Base-by-base conservation (phyloP, 1,140 invertebrate genomes). In the Drosophila triauraria region DNA sequence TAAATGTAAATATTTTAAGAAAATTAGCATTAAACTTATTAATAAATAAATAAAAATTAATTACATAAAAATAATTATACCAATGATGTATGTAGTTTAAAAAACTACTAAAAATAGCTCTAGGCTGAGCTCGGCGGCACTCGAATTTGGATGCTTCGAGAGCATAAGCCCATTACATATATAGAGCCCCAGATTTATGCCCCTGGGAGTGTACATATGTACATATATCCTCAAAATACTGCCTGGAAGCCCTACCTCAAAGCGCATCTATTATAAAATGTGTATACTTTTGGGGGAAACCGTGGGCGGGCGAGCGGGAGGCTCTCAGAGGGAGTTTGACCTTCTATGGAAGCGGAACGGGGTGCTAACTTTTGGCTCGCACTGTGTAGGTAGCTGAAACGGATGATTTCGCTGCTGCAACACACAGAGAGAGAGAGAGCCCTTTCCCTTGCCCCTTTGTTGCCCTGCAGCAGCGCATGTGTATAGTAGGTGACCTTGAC, bases 401-500 rank as follows among this genome's bases (percentile, higher is more conserved):
- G 32, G 32, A 48, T 68, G 53, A 53, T 58, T 65, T 71, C 48
- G 70, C 70, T 63, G 23, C 59, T 42, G 58, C 67, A 74, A 74
- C 70, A 72, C 20, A 74, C 70, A 72, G 13, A 56, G 53, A 56
- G 51, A 54, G 51, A 54, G 51, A 50, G 17, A 58, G 67, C 67
- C 54, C 46, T 59, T 63, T 35, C 50, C 72, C 60, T 64, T 60
- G 17, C n/a, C 61, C 46, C 67, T 48, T 38, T 44, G 50, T 63
- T 56, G 72, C 64, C 57, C 27, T 27, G 63, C 44, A 40, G 72
- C 72, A 83, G 85, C 85, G 85, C 85, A 88, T 88, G 81, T 43
- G 81, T 79, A 90, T 82, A 88, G 88, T 85, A 84, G 85, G 83
- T 92, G 91, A 92, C 91, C 91, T 92, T 92, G 91, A 92, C 91